Evolutionary conservation across 30 jellyfish, hydroid and myxozoan genomes (phyloP), one percentile per base, ranked within the genome.

Genomic region (Sanderia malayensis): DNA sequence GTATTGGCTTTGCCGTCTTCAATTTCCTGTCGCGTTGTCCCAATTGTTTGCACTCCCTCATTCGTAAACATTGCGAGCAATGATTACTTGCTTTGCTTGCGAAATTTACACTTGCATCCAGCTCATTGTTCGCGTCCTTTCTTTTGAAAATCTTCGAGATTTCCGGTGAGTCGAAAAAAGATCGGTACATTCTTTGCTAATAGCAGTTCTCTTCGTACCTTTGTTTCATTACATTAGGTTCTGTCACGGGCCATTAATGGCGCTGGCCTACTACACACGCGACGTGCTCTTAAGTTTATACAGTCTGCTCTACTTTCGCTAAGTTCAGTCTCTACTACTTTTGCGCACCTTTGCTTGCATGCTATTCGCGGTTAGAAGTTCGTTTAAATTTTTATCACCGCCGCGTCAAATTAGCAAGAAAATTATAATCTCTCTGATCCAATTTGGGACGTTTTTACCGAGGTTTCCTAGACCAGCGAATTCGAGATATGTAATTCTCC

Each of bases 111-210:
- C 57, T 78, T 49, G 64, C 27, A 7, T 18, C 18, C 18, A 49
- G 3, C 71, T 55, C 69, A 29, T 53, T 67, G 61, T 78, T 74
- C 82, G 71, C 24, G 24, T 60, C 76, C 33, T 78, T 78, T 65
- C 81, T 52, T 60, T 70, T 58, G 76, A 78, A 78, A 20, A 78
- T 78, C 69, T 52, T 68, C 41, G 82, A 71, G 73, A 78, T 78
- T 78, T 78, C 89, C 75, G 89, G 89, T 25, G 82, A 53, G n/a
- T 78, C 89, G 82, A 78, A 78, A 45, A 78, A 78, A 25, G 59
- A 59, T 67, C 65, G 44, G 41, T 64, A 37, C 79, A 66, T 66
- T 66, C 58, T 66, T 37, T 13, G 52, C 13, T 13, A 37, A 37
- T 37, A 13, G 13, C 52, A 37, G 13, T 6, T 37, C 13, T 37